Conservation (phyloP, 2,888 invertebrate genomes). For the Sarcophaga caerulescens region DNA sequence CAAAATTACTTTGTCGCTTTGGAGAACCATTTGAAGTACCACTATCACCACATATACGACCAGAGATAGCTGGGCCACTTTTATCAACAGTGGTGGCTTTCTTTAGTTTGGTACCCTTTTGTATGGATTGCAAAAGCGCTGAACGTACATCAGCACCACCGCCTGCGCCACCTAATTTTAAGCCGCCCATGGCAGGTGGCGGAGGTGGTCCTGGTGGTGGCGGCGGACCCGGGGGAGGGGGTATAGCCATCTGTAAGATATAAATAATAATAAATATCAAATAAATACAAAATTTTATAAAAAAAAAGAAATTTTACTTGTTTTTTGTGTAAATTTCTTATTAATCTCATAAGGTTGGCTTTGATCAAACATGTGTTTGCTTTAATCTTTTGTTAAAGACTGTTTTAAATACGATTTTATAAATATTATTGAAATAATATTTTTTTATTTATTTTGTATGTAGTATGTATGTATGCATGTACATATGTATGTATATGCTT, state of each 20-base stretch:
- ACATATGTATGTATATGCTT: no score
- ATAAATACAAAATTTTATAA: neutral
- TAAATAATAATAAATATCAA: neutral
- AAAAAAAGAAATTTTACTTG: slow-evolving; percentile 34
- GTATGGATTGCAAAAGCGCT: slow-evolving; percentile 90
- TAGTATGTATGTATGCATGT: neutral
- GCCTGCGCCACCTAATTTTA: slow-evolving; percentile 76
- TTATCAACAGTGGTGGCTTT: slow-evolving; percentile 95
- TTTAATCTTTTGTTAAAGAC: slow-evolving; percentile 39
- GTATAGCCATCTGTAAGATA: slow-evolving; percentile 81
- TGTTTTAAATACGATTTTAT: slow-evolving; percentile 8
- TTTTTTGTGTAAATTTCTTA: slow-evolving; percentile 51
- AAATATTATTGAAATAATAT: slow-evolving; percentile 19
- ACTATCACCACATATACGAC: slow-evolving; percentile 81
- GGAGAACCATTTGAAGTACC: slow-evolving; percentile 62
- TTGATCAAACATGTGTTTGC: slow-evolving; percentile 36
- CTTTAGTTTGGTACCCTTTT: slow-evolving; percentile 90
- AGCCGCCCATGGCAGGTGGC: slow-evolving; percentile 82
- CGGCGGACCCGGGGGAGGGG: slow-evolving; percentile 84
- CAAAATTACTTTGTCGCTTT: slow-evolving; percentile 67
- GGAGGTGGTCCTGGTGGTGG: slow-evolving; percentile 87
- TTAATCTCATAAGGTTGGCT: slow-evolving; percentile 29
- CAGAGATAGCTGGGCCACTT: slow-evolving; percentile 90
- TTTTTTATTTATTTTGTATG: neutral
- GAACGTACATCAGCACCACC: slow-evolving; percentile 84